phyloP scores from a whole-genome alignment of 2,888 invertebrate species.

The Nysson spinosus region DNA sequence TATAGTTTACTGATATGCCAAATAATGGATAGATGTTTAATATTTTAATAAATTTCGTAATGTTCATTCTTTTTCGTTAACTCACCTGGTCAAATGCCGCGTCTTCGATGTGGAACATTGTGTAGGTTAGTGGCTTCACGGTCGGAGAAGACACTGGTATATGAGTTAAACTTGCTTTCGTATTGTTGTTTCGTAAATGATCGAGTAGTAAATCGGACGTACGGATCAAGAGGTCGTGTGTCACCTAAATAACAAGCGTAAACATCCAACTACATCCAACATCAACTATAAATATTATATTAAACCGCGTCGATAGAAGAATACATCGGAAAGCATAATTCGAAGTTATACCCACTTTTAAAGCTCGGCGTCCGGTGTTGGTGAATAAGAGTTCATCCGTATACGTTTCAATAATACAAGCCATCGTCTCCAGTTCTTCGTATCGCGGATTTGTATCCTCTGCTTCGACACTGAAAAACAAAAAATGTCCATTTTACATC shows the following conservation, averaged over 20 bases:
- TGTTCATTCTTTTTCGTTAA: not conserved
- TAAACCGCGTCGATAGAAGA: too few species aligned
- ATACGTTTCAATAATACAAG: conserved; percentile 68
- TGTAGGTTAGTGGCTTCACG: conserved; percentile 81
- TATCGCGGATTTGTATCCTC: conserved; percentile 1
- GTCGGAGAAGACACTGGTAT: conserved; percentile 45
- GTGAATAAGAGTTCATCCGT: conserved; percentile 74
- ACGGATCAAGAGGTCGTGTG: conserved; percentile 84
- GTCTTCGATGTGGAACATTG: conserved; percentile 89
- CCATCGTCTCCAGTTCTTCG: conserved; percentile 55
- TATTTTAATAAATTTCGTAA: not conserved
- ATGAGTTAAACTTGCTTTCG: conserved; percentile 35
- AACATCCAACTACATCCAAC: too few species aligned
- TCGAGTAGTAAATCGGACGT: conserved; percentile 84
- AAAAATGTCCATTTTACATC: too few species aligned
- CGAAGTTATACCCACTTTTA: conserved; percentile 69
- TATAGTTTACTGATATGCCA: too few species aligned
- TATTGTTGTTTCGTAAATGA: conserved; percentile 70
- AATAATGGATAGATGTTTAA: too few species aligned
- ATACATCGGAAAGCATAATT: too few species aligned
- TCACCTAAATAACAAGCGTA: conserved; percentile 78
- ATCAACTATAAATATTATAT: too few species aligned
- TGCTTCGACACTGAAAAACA: conserved; percentile 37
- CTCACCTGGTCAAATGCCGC: conserved; percentile 87
- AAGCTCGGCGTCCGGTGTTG: conserved; percentile 70